Evolutionary conservation across 2,113 vertebrate species (phyloP).

Genomic region (Arenaria interpres): DNA sequence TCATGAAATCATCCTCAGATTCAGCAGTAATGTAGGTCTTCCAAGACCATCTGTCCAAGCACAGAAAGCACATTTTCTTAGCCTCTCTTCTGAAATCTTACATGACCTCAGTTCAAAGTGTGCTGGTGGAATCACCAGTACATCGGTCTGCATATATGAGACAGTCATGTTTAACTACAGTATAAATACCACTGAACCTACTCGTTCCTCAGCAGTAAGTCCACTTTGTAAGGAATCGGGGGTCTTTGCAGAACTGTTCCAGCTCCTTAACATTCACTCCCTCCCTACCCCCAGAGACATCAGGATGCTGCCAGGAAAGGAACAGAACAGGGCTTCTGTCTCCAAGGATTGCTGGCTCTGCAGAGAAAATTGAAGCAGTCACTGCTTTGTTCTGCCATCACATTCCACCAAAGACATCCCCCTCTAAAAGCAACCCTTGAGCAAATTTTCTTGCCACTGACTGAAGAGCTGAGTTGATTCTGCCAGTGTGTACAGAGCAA

Average conservation of each 20-base stretch:
- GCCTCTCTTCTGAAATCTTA: not conserved
- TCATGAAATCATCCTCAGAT: not conserved
- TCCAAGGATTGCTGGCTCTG: not conserved
- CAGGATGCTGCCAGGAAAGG: not conserved
- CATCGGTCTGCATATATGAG: not conserved
- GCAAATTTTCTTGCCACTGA: not conserved
- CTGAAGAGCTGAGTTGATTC: not conserved
- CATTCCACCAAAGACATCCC: not conserved
- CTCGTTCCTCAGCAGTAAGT: not conserved
- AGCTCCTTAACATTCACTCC: not conserved
- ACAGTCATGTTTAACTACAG: not conserved
- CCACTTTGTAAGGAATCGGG: not conserved
- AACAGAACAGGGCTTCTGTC: not conserved
- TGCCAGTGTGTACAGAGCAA: conserved; percentile 1
- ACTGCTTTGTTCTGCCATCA: conserved; percentile 23
- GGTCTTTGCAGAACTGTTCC: not conserved
- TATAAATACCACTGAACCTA: not conserved
- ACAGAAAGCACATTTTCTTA: not conserved
- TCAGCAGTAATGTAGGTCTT: not conserved
- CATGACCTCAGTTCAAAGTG: not conserved
- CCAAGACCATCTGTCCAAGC: not conserved
- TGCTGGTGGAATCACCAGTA: not conserved
- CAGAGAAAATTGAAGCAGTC: conserved; percentile 24
- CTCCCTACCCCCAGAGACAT: not conserved
- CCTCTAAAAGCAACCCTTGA: not conserved